These are phyloP conservation scores for Helicoverpa assulta DNA, from an alignment of 2,888 invertebrate species.

Conservation along the genomic window DNA sequence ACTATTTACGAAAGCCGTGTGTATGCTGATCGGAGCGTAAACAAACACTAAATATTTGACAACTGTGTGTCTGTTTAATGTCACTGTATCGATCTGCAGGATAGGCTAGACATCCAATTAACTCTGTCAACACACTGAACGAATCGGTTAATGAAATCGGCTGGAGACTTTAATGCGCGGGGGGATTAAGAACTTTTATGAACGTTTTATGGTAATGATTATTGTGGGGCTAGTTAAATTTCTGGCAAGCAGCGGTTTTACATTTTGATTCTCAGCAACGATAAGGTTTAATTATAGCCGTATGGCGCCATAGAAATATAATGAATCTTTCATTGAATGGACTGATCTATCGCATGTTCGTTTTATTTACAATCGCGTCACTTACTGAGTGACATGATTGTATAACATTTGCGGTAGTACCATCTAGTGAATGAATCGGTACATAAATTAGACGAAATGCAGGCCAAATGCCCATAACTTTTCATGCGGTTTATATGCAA, in stretches of 20 bases:
- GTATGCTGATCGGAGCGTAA: conserved; percentile 6
- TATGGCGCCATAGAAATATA: not conserved
- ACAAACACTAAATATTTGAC: conserved; percentile 51
- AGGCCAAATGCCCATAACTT: no score
- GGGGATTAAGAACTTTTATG: conserved; percentile 5
- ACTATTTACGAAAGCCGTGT: conserved; percentile 9
- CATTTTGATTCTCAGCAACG: conserved; percentile 4
- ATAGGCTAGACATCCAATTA: conserved; percentile 52
- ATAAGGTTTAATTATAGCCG: not conserved
- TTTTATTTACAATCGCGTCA: no score
- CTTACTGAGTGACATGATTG: no score
- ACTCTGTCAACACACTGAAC: conserved; percentile 34
- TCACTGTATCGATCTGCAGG: conserved; percentile 55
- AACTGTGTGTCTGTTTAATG: conserved; percentile 49
- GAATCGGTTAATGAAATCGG: not conserved
- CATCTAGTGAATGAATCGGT: no score
- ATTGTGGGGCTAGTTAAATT: not conserved
- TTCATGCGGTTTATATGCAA: not conserved
- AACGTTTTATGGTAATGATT: conserved; percentile 14
- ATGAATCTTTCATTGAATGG: not conserved
- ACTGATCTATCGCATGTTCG: no score
- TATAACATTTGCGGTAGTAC: no score
- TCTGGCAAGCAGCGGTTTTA: not conserved
- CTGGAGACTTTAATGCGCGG: conserved; percentile 6
- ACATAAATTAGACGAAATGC: no score